Conservation (phyloP, 1,140 invertebrate genomes). For the Aricia agestis region DNA sequence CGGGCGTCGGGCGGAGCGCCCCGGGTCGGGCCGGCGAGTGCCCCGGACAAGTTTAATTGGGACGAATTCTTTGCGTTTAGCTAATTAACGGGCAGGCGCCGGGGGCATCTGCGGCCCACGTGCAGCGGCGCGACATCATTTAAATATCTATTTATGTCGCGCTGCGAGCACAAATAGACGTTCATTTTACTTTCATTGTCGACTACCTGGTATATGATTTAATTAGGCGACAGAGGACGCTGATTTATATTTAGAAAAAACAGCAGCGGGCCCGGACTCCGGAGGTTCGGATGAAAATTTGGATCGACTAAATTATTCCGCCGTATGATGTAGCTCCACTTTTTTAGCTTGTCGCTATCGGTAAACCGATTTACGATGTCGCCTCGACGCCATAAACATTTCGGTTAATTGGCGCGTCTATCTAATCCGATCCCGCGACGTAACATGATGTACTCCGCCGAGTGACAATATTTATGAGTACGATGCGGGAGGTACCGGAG, state of each 20-base stretch:
- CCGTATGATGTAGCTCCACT: not conserved
- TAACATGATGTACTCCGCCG: constrained; percentile 2
- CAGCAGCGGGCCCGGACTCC: not conserved
- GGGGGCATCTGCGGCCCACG: constrained; percentile 55
- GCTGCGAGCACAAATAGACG: not conserved
- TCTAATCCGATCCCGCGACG: constrained; percentile 4
- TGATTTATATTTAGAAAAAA: not conserved
- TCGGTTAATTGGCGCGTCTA: not conserved
- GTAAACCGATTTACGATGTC: not conserved
- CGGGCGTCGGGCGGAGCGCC: not conserved
- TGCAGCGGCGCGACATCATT: constrained; percentile 31
- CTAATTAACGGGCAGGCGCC: constrained; percentile 55
- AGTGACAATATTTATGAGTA: constrained; percentile 31
- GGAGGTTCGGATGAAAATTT: too few relatives aligned
- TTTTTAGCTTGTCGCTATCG: not conserved
- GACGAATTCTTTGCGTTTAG: constrained; percentile 54
- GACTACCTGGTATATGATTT: not conserved
- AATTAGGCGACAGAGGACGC: not conserved
- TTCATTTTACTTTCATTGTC: not conserved
- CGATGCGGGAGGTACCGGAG: constrained; percentile 41
- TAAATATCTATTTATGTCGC: constrained; percentile 16
- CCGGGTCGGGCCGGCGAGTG: not conserved
- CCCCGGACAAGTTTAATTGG: constrained; percentile 46
- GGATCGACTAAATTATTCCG: not conserved
- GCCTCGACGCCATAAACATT: not conserved